A percentile compares a stretch with the other conserved stretches of the same genome.
Evolutionary conservation across 2,113 vertebrate species (phyloP).

Genomic region (Petromus typicus): DNA sequence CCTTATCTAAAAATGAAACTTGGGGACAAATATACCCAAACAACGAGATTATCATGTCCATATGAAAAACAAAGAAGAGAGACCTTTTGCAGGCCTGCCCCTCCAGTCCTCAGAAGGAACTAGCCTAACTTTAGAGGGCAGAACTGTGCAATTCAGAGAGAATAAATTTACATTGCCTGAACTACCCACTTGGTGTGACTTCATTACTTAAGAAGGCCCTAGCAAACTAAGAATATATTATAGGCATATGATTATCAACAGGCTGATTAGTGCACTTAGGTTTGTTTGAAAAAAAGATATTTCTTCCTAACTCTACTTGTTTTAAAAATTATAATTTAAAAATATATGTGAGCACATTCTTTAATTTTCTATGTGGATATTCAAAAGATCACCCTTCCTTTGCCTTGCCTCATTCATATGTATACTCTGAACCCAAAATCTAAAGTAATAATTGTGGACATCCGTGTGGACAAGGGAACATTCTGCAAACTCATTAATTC

Average conservation of each 20-base stretch:
- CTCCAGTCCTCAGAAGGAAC: neutral
- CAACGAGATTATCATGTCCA: neutral
- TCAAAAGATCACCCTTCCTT: neutral
- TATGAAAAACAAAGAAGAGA: neutral
- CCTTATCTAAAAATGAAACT: neutral
- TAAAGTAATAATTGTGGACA: neutral
- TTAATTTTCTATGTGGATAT: neutral
- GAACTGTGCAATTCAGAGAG: neutral
- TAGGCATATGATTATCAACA: neutral
- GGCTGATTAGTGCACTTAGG: neutral
- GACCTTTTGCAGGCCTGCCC: fast-evolving
- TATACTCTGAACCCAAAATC: neutral
- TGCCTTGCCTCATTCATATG: neutral
- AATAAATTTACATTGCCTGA: neutral
- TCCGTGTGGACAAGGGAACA: neutral
- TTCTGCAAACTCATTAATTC: neutral
- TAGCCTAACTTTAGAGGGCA: neutral
- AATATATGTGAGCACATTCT: neutral
- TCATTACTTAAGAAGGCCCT: neutral
- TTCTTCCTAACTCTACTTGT: neutral
- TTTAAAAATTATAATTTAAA: neutral
- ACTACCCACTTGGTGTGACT: neutral
- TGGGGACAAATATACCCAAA: neutral
- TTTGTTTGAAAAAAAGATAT: neutral
- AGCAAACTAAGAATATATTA: neutral